These are phyloP conservation scores for Artemia franciscana DNA, from an alignment of 1,140 invertebrate species.

Conservation along the genomic window DNA sequence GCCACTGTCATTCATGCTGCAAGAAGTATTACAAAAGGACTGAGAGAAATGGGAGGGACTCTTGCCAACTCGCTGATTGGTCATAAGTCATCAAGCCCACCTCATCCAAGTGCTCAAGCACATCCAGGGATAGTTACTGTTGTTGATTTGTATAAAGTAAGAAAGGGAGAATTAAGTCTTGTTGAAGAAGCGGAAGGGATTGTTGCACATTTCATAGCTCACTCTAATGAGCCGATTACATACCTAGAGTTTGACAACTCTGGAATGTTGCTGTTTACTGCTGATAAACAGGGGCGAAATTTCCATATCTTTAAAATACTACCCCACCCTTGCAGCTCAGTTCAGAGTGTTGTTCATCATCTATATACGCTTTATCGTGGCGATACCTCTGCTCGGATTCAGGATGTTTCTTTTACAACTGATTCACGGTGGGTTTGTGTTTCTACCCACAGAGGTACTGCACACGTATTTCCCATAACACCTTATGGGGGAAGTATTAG, in stretches of 20 bases:
- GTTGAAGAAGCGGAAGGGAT: constrained; percentile 34
- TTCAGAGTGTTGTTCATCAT: constrained; percentile 77
- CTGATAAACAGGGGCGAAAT: constrained; percentile 77
- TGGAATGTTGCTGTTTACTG: constrained; percentile 71
- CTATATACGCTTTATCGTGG: constrained; percentile 76
- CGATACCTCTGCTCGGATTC: constrained; percentile 32
- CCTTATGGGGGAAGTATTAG: constrained; percentile 83
- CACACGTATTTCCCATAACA: constrained; percentile 87
- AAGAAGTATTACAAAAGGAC: constrained; percentile 61
- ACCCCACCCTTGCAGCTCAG: constrained; percentile 67
- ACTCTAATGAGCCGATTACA: constrained; percentile 61
- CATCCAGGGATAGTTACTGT: constrained; percentile 32
- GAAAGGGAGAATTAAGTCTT: constrained; percentile 14
- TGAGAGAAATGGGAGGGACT: constrained; percentile 72
- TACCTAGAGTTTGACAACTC: constrained; percentile 76
- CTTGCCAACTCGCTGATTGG: constrained; percentile 72
- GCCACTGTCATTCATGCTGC: constrained; percentile 84
- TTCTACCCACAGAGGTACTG: constrained; percentile 80
- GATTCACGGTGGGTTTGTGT: constrained; percentile 90
- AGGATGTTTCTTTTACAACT: constrained; percentile 65
- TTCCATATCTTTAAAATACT: constrained; percentile 89
- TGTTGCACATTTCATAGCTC: constrained; percentile 82
- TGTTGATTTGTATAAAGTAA: constrained; percentile 24
- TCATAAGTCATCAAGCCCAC: constrained; percentile 18
- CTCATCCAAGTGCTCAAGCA: constrained; percentile 15